phyloP scores from a whole-genome alignment of 2,888 invertebrate genomes.

The Tillus elongatus region DNA sequence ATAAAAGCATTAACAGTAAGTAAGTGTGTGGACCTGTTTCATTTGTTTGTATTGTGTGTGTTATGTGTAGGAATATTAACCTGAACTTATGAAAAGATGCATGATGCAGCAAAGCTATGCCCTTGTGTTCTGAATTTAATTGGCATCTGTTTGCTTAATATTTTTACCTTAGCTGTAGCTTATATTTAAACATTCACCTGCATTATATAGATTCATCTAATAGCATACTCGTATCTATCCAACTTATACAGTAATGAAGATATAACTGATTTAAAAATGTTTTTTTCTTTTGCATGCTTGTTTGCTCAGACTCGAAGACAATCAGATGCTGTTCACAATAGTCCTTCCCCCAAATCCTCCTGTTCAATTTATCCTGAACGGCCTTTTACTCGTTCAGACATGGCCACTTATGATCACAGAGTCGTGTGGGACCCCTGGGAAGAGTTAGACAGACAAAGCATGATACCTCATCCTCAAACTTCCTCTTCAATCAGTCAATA shows the following conservation, averaged over 20 bases:
- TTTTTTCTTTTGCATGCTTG: constrained; percentile 39
- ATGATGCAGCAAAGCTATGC: constrained; percentile 25
- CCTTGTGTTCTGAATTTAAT: constrained; percentile 36
- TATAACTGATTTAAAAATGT: constrained; percentile 27
- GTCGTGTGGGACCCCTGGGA: constrained; percentile 67
- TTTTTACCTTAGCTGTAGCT: too few relatives aligned
- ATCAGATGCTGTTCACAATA: constrained; percentile 24
- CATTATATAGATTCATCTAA: too few relatives aligned
- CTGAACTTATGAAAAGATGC: too few relatives aligned
- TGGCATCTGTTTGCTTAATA: constrained; percentile 26
- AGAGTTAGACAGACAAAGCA: constrained; percentile 27
- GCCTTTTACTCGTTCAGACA: constrained; percentile 1
- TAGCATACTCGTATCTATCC: too few relatives aligned
- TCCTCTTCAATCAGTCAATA: constrained; percentile 6
- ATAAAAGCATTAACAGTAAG: too few relatives aligned
- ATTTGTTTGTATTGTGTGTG: too few relatives aligned
- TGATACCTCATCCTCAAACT: constrained; percentile 7
- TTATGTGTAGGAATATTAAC: too few relatives aligned
- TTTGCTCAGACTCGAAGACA: constrained; percentile 33
- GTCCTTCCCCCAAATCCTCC: constrained; percentile 14
- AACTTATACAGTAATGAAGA: too few relatives aligned
- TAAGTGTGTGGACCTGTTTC: too few relatives aligned
- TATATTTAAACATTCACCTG: too few relatives aligned
- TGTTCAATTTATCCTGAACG: neutral
- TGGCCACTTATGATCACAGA: constrained; percentile 23